These are phyloP conservation scores for Cyanoramphus novaezelandiae DNA, from an alignment of 2,113 vertebrate species.

Conservation along the genomic window DNA sequence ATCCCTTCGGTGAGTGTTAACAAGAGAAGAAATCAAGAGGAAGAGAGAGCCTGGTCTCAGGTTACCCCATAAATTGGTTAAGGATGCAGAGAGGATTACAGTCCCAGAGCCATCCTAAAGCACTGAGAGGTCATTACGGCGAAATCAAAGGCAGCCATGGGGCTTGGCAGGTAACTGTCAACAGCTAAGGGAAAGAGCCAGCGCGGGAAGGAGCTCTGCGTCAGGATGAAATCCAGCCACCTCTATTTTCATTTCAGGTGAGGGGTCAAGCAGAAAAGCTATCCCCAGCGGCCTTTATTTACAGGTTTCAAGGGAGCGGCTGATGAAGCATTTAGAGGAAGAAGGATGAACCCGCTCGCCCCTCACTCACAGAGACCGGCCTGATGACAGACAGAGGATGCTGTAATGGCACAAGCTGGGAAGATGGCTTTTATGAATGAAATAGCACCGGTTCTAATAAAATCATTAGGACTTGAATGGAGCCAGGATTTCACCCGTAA, in stretches of 20 bases:
- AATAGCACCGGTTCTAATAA: not conserved
- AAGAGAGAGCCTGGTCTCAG: conserved; percentile 63
- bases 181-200: conserved; percentile 72
- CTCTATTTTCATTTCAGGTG: conserved; percentile 81
- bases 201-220: conserved; percentile 45
- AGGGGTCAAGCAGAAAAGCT: conserved; percentile 79
- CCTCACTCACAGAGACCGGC: not conserved
- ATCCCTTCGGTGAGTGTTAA: conserved; percentile 48
- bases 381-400: conserved; percentile 73
- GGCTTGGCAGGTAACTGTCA: conserved; percentile 80
- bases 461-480: accelerated
- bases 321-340: conserved; percentile 64
- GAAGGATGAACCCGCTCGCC: conserved; percentile 69
- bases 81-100: conserved; percentile 70
- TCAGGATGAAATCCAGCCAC: conserved; percentile 71
- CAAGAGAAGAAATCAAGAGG: conserved; percentile 41
- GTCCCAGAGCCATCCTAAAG: conserved; percentile 69
- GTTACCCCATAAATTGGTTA: conserved; percentile 73
- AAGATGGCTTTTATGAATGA: conserved; percentile 29
- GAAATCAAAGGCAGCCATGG: conserved; percentile 80
- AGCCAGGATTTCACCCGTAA: not conserved
- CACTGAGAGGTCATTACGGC: conserved; percentile 69
- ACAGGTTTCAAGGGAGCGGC: conserved; percentile 70
- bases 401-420: not conserved
- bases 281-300: conserved; percentile 76